A percentile compares a stretch with the other conserved stretches of the same genome.
phyloP scores from a whole-genome alignment of 2,797 vertebrate genomes.

The Loriculus beryllinus region DNA sequence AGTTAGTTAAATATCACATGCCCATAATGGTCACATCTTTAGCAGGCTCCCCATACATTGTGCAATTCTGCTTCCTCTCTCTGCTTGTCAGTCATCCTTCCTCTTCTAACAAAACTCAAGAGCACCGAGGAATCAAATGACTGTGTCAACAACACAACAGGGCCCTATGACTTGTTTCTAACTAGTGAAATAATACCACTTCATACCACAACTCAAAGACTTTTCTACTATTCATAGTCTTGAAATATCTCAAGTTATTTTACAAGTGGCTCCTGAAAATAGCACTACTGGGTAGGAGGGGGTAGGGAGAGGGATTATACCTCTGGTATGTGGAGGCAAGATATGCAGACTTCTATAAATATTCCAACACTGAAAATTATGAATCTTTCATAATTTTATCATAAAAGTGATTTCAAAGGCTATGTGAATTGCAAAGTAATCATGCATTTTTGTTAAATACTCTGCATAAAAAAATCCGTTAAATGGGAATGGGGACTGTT shows the following conservation, averaged over 20 bases:
- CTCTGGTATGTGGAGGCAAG: neutral
- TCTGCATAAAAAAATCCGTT: neutral
- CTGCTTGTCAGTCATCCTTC: neutral
- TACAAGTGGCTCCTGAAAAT: neutral
- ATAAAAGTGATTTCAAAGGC: neutral
- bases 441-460: neutral
- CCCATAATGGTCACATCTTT: neutral
- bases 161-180: neutral
- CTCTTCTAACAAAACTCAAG: neutral
- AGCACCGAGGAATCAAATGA: neutral
- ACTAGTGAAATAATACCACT: neutral
- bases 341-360: neutral
- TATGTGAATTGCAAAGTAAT: neutral
- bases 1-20: neutral
- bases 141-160: neutral
- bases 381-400: neutral
- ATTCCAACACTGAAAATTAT: neutral
- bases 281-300: neutral
- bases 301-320: neutral
- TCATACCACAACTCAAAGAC: neutral
- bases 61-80: neutral
- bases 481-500: neutral
- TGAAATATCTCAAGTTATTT: neutral
- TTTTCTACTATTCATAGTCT: neutral
- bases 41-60: neutral